A percentile compares a stretch with the other conserved stretches of the same genome.
phyloP scores from a whole-genome alignment of 2,113 vertebrate genomes.

The Gnathonemus echidnorhynchus region DNA sequence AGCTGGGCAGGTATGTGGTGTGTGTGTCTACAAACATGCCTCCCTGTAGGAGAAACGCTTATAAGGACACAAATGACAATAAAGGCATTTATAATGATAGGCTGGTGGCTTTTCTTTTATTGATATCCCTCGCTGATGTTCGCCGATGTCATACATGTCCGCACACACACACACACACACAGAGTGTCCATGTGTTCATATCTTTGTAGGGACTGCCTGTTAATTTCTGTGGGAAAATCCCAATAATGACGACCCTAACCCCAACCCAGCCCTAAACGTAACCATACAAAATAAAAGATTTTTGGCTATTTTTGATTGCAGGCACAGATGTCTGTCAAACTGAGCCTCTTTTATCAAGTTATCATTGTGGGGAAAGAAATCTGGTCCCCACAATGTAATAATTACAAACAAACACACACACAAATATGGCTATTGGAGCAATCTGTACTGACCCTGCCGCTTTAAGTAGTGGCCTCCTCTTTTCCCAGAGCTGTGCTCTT shows the following conservation, averaged over 20 bases:
- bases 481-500: conserved; percentile 72
- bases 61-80: not conserved
- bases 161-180: conserved; percentile 33
- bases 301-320: not conserved
- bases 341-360: not conserved
- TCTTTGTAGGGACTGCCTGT: no score
- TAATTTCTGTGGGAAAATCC: not conserved
- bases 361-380: not conserved
- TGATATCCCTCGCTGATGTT: no score
- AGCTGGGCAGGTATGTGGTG: not conserved
- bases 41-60: not conserved
- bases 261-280: not conserved
- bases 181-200: not conserved
- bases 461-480: conserved; percentile 82
- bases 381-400: not conserved
- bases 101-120: not conserved
- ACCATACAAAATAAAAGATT: not conserved
- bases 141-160: conserved; percentile 22
- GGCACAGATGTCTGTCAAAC: not conserved
- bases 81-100: not conserved
- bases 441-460: conserved; percentile 68
- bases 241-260: conserved; percentile 16
- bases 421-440: conserved; percentile 50
- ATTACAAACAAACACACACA: not conserved
- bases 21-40: not conserved